phyloP scores from a whole-genome alignment of 2,888 invertebrate species.

The Isoperla grammatica region DNA sequence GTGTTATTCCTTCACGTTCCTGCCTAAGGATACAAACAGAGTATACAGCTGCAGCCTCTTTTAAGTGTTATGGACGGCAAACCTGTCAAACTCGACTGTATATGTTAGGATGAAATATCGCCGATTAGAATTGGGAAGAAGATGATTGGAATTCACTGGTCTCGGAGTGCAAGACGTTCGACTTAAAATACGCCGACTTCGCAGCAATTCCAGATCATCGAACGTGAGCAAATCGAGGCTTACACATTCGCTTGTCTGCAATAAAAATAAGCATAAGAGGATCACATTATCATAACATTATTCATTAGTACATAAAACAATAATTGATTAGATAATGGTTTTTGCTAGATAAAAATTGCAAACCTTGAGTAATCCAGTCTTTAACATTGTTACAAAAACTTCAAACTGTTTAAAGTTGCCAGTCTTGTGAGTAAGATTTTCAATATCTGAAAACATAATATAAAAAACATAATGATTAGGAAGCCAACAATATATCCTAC shows the following conservation, averaged over 20 bases:
- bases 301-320: slow-evolving; percentile 15
- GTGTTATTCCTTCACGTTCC: too few species aligned
- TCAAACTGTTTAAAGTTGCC: slow-evolving; percentile 53
- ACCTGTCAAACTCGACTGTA: slow-evolving; percentile 52
- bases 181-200: slow-evolving; percentile 41
- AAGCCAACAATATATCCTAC: too few species aligned
- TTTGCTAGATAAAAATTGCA: slow-evolving; percentile 21
- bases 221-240: slow-evolving; percentile 48
- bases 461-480: too few species aligned
- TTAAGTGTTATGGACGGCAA: too few species aligned
- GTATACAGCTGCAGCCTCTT: too few species aligned
- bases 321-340: too few species aligned
- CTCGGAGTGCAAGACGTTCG: slow-evolving; percentile 6
- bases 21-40: too few species aligned
- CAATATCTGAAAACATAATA: slow-evolving; percentile 49
- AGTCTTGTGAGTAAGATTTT: slow-evolving; percentile 51
- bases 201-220: slow-evolving; percentile 48
- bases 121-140: slow-evolving; percentile 31
- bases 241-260: slow-evolving; percentile 49
- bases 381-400: slow-evolving; percentile 50
- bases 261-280: slow-evolving; percentile 4
- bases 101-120: slow-evolving; percentile 51
- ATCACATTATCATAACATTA: slow-evolving; percentile 5
- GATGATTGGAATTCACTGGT: neutral
- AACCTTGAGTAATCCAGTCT: slow-evolving; percentile 50